Base-by-base conservation (phyloP, 2,797 vertebrate species). In the Myiotriccus ornatus region DNA sequence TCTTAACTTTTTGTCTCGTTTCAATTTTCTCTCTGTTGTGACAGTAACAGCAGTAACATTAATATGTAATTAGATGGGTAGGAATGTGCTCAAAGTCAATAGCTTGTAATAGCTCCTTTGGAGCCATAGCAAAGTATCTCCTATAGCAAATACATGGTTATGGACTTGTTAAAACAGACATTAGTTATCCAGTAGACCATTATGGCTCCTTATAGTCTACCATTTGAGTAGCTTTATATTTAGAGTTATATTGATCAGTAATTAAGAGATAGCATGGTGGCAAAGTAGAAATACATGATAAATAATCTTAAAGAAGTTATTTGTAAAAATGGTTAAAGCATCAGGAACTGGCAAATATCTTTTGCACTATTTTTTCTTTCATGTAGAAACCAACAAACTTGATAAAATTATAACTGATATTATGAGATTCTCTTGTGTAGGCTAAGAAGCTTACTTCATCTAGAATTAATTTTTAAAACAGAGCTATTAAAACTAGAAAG, bases 141-240 rank as follows among this genome's bases (percentile, higher is more conserved):
- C 56, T 93, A 89, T 96, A 97, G 94, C 95, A 98, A 97, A 98
- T 97, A 97, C 95, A 94, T 93, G 95, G 96, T 97, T 97, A 97
- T 97, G 65, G 96, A 98, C 97, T 97, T 98, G 97, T 97, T 98
- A 97, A 97, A 97, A 96, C 95, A 97, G 94, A 94, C 97, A 97
- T 97, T 96, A 97, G 97, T 97, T 98, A 98, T 97, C 96, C 94
- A 95, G 93, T 97, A 97, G 97, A 97, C 95, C 88, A 95, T 96
- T 96, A 89, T 93, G 98, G 98, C 98, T 98, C 98, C 98, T 96
- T 96, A 92, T 89, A 97, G 98, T 98, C 98, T 98, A 94, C 95
- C 55, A 71, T 80, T 20, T 95, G 90, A 97, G 97, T 95, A 93
- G 93, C 93, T 97, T 97, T 98, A 98, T 97, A 97, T 97, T 98